Evolutionary conservation across 2,113 vertebrate genomes (phyloP).

Genomic region (Ranitomeya variabilis): DNA sequence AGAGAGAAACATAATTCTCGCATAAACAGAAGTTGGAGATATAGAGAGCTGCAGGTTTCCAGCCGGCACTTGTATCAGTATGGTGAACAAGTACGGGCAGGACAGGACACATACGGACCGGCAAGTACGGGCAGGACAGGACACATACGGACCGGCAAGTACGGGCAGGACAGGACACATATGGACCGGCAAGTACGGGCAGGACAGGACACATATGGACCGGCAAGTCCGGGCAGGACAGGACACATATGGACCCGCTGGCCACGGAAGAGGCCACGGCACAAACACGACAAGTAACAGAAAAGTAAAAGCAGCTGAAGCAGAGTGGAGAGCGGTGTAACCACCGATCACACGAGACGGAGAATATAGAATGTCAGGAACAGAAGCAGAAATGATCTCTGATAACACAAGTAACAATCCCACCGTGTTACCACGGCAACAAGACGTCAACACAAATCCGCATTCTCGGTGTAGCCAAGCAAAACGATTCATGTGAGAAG

Average conservation of each 20-base stretch:
- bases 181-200: too few relatives aligned
- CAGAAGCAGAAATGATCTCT: constrained; percentile 9
- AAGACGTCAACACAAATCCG: constrained; percentile 26
- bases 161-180: background rate
- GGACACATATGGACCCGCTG: background rate
- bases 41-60: background rate
- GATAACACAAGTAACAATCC: constrained; percentile 19
- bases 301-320: background rate
- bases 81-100: background rate
- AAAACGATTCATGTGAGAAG: background rate
- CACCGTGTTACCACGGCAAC: background rate
- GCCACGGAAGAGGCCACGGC: background rate
- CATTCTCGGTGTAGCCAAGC: background rate
- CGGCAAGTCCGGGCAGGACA: too few relatives aligned
- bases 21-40: background rate
- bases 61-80: background rate
- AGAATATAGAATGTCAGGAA: background rate
- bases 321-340: background rate
- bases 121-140: too few relatives aligned
- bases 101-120: background rate
- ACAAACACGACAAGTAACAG: background rate
- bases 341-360: background rate
- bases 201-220: background rate
- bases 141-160: background rate
- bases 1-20: background rate